Evolutionary conservation across 53 echinoderm and acorn worm genomes (phyloP).

Genomic region (Apostichopus leukothele): DNA sequence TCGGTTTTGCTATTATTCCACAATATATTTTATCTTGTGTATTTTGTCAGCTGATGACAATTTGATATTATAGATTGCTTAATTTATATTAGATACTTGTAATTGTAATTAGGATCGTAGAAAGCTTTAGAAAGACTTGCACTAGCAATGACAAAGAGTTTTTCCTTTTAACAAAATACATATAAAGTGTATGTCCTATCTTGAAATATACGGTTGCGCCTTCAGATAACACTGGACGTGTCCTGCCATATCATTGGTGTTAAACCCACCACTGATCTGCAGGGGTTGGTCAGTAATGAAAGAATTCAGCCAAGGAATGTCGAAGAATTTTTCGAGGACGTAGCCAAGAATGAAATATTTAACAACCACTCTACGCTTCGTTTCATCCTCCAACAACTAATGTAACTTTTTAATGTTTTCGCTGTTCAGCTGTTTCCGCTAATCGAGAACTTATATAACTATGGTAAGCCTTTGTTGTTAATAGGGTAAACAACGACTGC

Average conservation of each 20-base stretch:
- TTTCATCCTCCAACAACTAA: not conserved
- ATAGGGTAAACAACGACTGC: no score
- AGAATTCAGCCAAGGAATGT: not conserved
- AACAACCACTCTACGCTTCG: not conserved
- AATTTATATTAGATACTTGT: no score
- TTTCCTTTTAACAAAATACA: no score
- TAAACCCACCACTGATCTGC: not conserved
- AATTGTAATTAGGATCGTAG: no score
- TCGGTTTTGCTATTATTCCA: no score
- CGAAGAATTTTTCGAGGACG: not conserved
- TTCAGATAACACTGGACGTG: not conserved
- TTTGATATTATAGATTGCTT: no score
- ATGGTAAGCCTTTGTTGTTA: not conserved
- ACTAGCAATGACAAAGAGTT: no score
- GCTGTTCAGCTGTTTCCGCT: not conserved
- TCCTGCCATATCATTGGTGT: not conserved
- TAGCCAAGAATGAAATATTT: not conserved
- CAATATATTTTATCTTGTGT: no score
- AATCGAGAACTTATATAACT: not conserved
- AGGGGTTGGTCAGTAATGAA: not conserved
- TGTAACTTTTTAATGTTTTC: not conserved
- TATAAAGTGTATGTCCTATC: no score
- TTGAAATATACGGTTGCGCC: no score
- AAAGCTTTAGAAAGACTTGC: no score
- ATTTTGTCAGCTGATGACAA: no score